Evolutionary conservation across 2,888 invertebrate species (phyloP).

Genomic region (Mesochorus sp.): DNA sequence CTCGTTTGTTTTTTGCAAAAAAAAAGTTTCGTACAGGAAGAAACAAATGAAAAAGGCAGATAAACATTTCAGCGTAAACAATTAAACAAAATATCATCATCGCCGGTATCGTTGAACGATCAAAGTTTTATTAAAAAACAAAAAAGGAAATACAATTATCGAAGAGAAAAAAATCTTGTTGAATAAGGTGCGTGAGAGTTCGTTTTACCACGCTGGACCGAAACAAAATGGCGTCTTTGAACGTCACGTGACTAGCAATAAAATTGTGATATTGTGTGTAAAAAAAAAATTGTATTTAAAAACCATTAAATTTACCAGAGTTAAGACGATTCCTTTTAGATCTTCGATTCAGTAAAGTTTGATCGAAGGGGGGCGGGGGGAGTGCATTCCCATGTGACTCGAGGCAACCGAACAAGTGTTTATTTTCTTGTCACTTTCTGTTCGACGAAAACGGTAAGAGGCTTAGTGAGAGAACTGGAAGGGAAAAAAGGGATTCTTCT

Average conservation of each 20-base stretch:
- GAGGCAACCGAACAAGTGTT: too few species aligned
- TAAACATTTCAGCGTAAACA: background rate
- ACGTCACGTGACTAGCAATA: background rate
- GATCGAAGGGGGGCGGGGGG: too few species aligned
- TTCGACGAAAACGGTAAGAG: slow-evolving; percentile 39
- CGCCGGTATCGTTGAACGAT: too few species aligned
- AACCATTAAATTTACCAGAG: too few species aligned
- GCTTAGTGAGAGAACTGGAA: slow-evolving; percentile 12
- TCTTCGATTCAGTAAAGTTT: too few species aligned
- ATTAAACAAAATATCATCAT: too few species aligned
- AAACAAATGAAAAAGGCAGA: background rate
- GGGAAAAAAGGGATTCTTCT: slow-evolving; percentile 15
- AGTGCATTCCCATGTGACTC: background rate
- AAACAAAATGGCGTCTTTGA: slow-evolving; percentile 20
- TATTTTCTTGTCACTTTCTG: background rate
- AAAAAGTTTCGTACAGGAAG: background rate
- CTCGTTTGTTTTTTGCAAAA: background rate
- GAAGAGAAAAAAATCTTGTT: background rate
- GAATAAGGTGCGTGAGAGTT: background rate
- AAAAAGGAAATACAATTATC: background rate
- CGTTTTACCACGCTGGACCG: background rate
- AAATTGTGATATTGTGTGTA: background rate
- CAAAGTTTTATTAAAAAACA: too few species aligned
- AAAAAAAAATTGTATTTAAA: too few species aligned
- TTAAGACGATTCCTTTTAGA: too few species aligned